Percentiles rank a stretch among this genome's conserved stretches.
Conservation (phyloP, 2,797 vertebrate species). For the Rhabdophis nuchalis region DNA sequence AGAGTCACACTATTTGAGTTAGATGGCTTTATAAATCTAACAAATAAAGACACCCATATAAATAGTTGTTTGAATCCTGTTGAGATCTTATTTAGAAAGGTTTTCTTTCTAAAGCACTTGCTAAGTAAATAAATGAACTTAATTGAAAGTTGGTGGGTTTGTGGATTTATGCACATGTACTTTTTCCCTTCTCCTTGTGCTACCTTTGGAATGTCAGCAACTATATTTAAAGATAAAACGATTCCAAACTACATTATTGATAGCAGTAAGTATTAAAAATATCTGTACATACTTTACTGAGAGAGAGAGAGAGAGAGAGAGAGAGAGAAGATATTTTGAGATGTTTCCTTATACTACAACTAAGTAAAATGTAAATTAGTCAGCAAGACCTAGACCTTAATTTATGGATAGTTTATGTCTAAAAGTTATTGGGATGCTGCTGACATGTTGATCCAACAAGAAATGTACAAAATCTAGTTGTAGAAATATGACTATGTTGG, state of each 20-base stretch:
- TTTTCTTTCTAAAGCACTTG: background rate
- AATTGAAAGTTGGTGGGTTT: slow-evolving; percentile 23
- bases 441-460: background rate
- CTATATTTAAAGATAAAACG: slow-evolving; percentile 98
- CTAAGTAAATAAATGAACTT: background rate
- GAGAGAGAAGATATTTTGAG: slow-evolving; percentile 9
- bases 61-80: background rate
- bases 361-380: background rate
- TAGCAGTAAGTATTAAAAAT: slow-evolving; percentile 86
- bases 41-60: background rate
- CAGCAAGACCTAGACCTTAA: background rate
- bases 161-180: slow-evolving; percentile 60
- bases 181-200: slow-evolving; percentile 67
- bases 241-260: slow-evolving; percentile 91
- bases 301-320: background rate
- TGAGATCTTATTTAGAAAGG: background rate
- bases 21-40: background rate
- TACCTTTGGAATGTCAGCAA: slow-evolving; percentile 82
- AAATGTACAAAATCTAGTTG: background rate
- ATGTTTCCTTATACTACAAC: background rate
- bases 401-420: background rate
- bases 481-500: background rate
- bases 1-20: background rate
- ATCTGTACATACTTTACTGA: slow-evolving; percentile 15
- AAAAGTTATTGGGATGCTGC: background rate